Conservation (phyloP, 2,797 vertebrate genomes). For the Takifugu rubripes region DNA sequence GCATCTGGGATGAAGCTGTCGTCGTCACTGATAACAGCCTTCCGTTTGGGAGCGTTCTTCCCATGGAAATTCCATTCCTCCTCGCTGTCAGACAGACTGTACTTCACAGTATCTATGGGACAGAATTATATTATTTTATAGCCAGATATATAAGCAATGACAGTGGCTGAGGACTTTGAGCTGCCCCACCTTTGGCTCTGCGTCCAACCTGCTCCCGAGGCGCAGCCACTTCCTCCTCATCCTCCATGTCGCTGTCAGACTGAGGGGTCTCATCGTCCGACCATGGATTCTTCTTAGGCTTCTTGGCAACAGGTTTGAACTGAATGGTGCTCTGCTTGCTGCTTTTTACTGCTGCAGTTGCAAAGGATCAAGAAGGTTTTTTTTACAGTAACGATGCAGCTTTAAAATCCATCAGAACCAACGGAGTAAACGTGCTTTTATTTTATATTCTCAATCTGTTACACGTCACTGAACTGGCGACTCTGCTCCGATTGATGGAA, state of each 20-base stretch:
- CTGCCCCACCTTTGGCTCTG: constrained; percentile 76
- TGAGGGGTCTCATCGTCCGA: constrained; percentile 71
- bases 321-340: constrained; percentile 85
- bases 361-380: too few relatives aligned
- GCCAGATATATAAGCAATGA: not conserved
- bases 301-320: constrained; percentile 82
- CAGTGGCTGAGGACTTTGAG: not conserved
- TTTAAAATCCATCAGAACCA: too few relatives aligned
- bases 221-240: constrained; percentile 25
- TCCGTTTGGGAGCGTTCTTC: constrained; percentile 42
- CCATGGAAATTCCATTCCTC: constrained; percentile 59
- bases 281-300: constrained; percentile 75
- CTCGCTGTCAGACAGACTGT: constrained; percentile 71
- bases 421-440: too few relatives aligned
- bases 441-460: not conserved
- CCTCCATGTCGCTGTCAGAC: constrained; percentile 50
- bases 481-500: too few relatives aligned
- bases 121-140: not conserved
- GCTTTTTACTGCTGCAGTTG: constrained; percentile 55
- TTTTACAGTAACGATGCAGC: too few relatives aligned
- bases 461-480: too few relatives aligned
- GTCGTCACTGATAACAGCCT: constrained; percentile 27
- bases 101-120: constrained; percentile 57
- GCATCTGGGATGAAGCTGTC: constrained; percentile 49
- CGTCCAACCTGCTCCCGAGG: constrained; percentile 67